Evolutionary conservation across 2,888 invertebrate species (phyloP), one percentile per base, ranked within the genome.

Genomic region (Timandra comae): DNA sequence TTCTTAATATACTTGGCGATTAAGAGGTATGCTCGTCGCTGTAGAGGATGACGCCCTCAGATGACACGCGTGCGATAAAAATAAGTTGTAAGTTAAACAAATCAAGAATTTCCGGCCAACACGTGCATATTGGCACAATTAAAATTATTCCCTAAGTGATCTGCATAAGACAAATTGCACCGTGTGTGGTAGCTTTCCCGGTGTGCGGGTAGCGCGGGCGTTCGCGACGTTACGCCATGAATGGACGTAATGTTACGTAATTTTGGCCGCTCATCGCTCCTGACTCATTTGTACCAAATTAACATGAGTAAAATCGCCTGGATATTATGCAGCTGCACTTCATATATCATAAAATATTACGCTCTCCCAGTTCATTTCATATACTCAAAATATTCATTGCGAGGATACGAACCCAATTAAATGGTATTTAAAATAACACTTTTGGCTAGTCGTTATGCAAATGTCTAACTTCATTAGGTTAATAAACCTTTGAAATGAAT

Each of bases 81-180:
- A 85, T 85, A 85, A 82, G 73, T 58, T 68, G 79, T 77, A 80
- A 73, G 52, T 73, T 73, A 81, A 81, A 84, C 79, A 82, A 78
- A 76, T 66, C 67, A 50, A 71, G 74, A 66, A 75, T 81, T 82
- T 81, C 84, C 82, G 81, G 68, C 69, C 70, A 60, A 55, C 71
- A 71, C 66, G 65, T 72, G 63, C 57, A 54, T 49, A 52, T 66
- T 74, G 73, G 72, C 78, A 75, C 67, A 79, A 74, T 78, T 66
- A 52, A 70, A 67, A 61, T 60, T 50, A 59, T 48, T 50, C 51
- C 59, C 45, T 51, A 61, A 55, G 39, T 49, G 48, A 51, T 50
- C 25, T 48, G 51, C 47, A 46, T 46, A 44, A 49, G 45, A 48
- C 30, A 29, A 37, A 39, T 41, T 29, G 39, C 41, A 49, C 37